phyloP scores from a whole-genome alignment of 2,113 vertebrate species.

The Tupaia chinensis region DNA sequence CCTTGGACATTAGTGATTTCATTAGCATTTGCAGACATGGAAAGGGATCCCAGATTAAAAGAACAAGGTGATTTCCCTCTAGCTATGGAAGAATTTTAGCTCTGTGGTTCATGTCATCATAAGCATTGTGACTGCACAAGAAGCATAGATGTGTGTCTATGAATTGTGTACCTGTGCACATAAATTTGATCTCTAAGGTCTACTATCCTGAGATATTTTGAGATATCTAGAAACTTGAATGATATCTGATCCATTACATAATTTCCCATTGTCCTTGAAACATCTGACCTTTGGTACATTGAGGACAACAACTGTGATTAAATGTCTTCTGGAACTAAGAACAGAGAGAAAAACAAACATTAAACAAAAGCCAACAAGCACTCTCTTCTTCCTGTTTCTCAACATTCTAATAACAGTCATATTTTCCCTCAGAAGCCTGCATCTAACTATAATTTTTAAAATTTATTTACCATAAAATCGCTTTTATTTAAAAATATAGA shows the following conservation, averaged over 20 bases:
- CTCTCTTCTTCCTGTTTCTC: neutral
- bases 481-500: neutral
- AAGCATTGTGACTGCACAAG: neutral
- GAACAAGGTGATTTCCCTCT: neutral
- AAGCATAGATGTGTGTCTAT: neutral
- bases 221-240: neutral
- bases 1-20: neutral
- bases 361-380: neutral
- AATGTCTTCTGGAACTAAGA: neutral
- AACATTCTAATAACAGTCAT: neutral
- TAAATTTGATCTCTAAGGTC: neutral
- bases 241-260: neutral
- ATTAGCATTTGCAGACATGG: neutral
- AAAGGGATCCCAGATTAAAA: neutral
- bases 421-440: neutral
- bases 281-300: neutral
- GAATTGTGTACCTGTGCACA: neutral
- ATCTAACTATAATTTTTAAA: neutral
- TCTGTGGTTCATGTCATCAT: neutral
- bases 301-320: neutral
- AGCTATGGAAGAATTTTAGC: neutral
- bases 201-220: neutral
- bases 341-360: neutral
- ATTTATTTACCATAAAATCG: neutral
- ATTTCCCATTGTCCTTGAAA: conserved; percentile 24